A percentile compares a stretch with the other conserved stretches of the same genome.
Conservation (phyloP, 2,113 vertebrate species). For the Hypanus sabinus region DNA sequence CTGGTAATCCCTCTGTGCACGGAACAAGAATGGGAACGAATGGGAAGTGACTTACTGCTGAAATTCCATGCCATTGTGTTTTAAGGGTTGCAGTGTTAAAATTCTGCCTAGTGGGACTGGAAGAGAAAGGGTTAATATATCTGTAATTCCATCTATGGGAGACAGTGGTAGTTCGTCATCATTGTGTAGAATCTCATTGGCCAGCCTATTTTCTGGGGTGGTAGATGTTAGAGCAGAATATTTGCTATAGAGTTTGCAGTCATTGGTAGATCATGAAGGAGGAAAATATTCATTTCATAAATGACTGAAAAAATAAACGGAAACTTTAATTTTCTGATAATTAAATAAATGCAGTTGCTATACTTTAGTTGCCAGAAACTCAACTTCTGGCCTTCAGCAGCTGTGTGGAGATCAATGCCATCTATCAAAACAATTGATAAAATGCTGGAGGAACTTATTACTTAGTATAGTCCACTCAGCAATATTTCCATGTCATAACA, state of each 20-base stretch:
- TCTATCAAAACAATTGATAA: background rate
- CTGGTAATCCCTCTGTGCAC: background rate
- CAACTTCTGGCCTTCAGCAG: background rate
- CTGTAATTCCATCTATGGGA: background rate
- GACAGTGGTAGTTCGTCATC: background rate
- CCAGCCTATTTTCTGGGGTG: background rate
- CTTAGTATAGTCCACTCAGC: background rate
- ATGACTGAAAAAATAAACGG: background rate
- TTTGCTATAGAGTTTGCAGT: background rate
- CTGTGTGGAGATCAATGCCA: background rate
- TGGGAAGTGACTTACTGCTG: background rate
- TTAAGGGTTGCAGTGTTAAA: background rate
- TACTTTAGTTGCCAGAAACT: background rate
- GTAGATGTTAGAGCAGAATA: background rate
- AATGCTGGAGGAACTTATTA: background rate
- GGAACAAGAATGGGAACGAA: background rate
- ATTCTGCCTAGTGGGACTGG: background rate
- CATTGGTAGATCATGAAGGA: background rate
- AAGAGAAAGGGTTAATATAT: background rate
- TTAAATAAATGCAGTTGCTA: background rate
- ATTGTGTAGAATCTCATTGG: background rate
- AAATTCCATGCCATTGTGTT: background rate
- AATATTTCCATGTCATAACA: background rate
- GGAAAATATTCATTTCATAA: background rate
- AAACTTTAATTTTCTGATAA: background rate